phyloP scores from a whole-genome alignment of 1,140 invertebrate genomes.

The Trachelipus rathkii region DNA sequence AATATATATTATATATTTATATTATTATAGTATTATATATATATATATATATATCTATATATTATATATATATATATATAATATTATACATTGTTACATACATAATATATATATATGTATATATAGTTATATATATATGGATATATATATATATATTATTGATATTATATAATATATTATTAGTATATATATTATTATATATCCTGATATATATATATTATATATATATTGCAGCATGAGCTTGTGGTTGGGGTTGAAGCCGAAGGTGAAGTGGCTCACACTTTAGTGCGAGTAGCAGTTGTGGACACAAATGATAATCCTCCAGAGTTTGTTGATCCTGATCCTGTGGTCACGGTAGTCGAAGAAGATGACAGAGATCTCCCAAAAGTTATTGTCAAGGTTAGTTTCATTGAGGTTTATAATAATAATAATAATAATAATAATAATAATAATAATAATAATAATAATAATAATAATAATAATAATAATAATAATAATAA shows the following conservation, averaged over 20 bases:
- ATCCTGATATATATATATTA: no score
- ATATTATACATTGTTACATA: no score
- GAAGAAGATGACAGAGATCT: slow-evolving; percentile 33
- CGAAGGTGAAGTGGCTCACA: slow-evolving; percentile 14
- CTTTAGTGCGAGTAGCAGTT: slow-evolving; percentile 22
- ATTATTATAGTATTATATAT: background rate
- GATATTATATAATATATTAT: slow-evolving; percentile 8
- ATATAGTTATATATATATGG: background rate
- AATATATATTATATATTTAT: slow-evolving; percentile 10
- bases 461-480: no score
- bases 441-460: no score
- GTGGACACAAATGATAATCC: slow-evolving; percentile 29
- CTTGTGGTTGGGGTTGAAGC: slow-evolving; percentile 24
- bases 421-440: no score
- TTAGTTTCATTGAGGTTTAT: background rate
- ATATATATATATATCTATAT: background rate
- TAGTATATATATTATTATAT: background rate
- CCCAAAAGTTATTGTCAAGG: slow-evolving; percentile 19
- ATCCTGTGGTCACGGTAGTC: slow-evolving; percentile 20
- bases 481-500: no score
- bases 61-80: slow-evolving; percentile 6
- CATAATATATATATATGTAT: slow-evolving; percentile 13
- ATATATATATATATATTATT: slow-evolving; percentile 18
- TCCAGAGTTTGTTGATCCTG: slow-evolving; percentile 14
- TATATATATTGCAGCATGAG: slow-evolving; percentile 17